Evolutionary conservation across 2,888 invertebrate species (phyloP).

Genomic region (Cacoxenus indagator): DNA sequence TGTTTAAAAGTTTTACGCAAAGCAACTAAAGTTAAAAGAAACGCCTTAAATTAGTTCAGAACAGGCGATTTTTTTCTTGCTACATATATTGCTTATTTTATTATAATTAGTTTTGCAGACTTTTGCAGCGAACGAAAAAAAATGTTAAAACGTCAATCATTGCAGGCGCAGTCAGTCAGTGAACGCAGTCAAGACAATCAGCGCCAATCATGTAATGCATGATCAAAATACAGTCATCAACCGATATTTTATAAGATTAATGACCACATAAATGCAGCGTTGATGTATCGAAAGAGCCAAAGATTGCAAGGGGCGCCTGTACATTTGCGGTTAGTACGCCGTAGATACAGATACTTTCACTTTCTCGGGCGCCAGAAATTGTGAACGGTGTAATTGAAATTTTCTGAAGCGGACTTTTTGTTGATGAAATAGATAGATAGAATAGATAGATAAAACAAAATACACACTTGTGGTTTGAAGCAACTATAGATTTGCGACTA

Average conservation of each 20-base stretch:
- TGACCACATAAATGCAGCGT: constrained; percentile 11
- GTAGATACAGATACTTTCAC: constrained; percentile 8
- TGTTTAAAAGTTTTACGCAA: background rate
- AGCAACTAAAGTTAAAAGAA: background rate
- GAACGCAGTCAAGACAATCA: background rate
- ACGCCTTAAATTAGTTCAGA: background rate
- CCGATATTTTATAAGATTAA: constrained; percentile 16
- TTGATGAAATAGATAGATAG: no score
- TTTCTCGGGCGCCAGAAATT: constrained; percentile 5
- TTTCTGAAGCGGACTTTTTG: no score
- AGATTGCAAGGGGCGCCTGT: background rate
- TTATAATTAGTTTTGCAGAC: constrained; percentile 12
- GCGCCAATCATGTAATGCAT: constrained; percentile 17
- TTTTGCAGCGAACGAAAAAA: background rate
- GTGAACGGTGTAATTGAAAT: no score
- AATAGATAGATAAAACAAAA: no score
- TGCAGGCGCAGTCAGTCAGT: background rate
- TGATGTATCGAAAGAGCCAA: background rate
- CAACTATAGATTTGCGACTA: no score
- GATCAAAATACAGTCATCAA: constrained; percentile 16
- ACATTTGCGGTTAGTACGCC: background rate
- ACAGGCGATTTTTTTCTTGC: background rate
- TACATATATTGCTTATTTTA: background rate
- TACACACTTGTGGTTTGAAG: no score
- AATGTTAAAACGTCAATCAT: background rate